Percentiles rank a stretch among this genome's conserved stretches.
These are phyloP conservation scores for Apis dorsata DNA, from an alignment of 1,140 invertebrate genomes.

Conservation along the genomic window DNA sequence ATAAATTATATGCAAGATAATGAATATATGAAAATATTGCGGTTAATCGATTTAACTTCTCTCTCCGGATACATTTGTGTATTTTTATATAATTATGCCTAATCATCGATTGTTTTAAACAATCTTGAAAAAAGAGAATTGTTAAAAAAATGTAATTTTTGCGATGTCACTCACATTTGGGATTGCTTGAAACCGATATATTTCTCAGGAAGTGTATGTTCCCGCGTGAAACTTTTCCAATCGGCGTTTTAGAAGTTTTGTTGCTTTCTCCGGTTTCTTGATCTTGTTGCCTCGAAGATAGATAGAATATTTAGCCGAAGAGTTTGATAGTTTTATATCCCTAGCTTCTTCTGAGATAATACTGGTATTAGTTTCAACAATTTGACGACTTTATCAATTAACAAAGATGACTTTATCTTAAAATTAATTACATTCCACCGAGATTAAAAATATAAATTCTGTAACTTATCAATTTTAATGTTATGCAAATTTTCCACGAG, in stretches of 20 bases:
- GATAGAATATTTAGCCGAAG: neutral
- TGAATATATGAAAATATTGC: neutral
- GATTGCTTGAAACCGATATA: neutral
- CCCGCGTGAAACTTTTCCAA: slow-evolving; percentile 12
- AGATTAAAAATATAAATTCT: too few relatives aligned
- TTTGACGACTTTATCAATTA: too few relatives aligned
- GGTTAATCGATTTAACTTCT: too few relatives aligned
- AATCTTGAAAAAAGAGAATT: too few relatives aligned
- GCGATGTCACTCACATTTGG: neutral
- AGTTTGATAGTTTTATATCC: neutral
- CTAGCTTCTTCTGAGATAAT: neutral
- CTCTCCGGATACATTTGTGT: neutral
- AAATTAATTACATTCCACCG: too few relatives aligned
- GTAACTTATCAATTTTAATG: too few relatives aligned
- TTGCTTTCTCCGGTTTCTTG: neutral
- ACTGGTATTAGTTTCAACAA: too few relatives aligned
- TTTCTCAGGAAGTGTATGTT: neutral
- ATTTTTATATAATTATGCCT: neutral
- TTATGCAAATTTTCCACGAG: neutral
- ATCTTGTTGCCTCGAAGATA: neutral
- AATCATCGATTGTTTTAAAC: neutral
- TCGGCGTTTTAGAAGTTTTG: neutral
- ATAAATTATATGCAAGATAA: too few relatives aligned
- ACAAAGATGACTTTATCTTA: too few relatives aligned
- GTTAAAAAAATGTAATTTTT: neutral